These are phyloP conservation scores for Notamacropus eugenii DNA, from an alignment of 2,797 vertebrate genomes.

Conservation along the genomic window DNA sequence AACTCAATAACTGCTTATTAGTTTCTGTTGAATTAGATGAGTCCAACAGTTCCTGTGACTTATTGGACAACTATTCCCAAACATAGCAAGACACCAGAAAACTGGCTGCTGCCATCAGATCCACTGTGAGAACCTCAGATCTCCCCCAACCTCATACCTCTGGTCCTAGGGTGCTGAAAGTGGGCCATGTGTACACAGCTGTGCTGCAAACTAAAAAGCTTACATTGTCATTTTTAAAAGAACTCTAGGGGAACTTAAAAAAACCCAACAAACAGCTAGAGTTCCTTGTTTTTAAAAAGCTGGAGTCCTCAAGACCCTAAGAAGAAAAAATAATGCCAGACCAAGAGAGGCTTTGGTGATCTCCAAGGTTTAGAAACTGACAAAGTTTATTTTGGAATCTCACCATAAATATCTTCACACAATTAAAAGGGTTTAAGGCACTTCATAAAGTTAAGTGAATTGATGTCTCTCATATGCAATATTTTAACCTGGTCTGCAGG, in stretches of 20 bases:
- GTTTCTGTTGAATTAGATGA: background rate
- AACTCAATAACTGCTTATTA: background rate
- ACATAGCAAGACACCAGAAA: constrained; percentile 19
- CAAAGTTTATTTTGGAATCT: constrained; percentile 74
- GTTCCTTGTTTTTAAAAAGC: constrained; percentile 6
- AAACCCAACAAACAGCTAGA: background rate
- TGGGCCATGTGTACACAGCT: background rate
- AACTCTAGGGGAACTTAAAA: constrained; percentile 8
- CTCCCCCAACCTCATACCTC: background rate
- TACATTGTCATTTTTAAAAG: constrained; percentile 40
- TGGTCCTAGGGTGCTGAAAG: constrained; percentile 13
- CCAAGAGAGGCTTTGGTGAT: constrained; percentile 51
- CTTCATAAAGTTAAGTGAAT: constrained; percentile 80
- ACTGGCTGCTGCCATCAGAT: background rate
- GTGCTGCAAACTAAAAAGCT: constrained; percentile 26
- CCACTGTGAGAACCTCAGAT: background rate
- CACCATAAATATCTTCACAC: constrained; percentile 79
- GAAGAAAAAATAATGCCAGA: constrained; percentile 54
- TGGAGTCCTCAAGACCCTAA: background rate
- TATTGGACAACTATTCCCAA: background rate
- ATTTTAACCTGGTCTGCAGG: constrained; percentile 81
- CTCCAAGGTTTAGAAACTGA: constrained; percentile 70
- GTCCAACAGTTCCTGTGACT: background rate
- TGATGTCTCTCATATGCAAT: constrained; percentile 80
- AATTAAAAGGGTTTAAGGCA: constrained; percentile 81